These are phyloP conservation scores for Paralichthys olivaceus DNA, from an alignment of 2,113 vertebrate species.

Conservation along the genomic window DNA sequence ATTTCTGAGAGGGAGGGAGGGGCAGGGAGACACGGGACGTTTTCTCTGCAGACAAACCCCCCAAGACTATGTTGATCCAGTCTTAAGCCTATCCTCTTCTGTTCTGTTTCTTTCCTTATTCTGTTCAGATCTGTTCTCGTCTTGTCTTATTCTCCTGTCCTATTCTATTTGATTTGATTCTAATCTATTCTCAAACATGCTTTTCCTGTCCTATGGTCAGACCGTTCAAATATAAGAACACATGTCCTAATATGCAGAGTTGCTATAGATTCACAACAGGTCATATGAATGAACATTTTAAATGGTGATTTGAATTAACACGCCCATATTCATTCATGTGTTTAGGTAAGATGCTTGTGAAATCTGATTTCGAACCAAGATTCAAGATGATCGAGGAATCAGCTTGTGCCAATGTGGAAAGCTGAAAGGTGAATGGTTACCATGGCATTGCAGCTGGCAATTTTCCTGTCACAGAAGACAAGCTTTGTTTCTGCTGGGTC, in stretches of 20 bases:
- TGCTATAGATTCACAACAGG: not conserved
- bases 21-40: slow-evolving; percentile 5
- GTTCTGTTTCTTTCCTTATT: slow-evolving; percentile 4
- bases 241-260: not conserved
- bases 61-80: slow-evolving; percentile 44
- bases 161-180: not conserved
- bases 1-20: slow-evolving; percentile 55
- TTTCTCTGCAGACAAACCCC: slow-evolving; percentile 17
- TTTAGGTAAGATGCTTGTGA: not conserved
- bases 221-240: no score
- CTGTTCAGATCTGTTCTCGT: not conserved
- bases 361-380: not conserved
- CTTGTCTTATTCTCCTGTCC: no score
- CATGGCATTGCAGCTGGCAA: not conserved
- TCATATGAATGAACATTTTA: not conserved
- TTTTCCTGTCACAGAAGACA: slow-evolving; percentile 17
- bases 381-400: not conserved
- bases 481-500: slow-evolving; percentile 16
- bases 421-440: not conserved
- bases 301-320: not conserved
- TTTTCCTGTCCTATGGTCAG: not conserved
- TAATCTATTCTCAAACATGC: not conserved
- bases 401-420: not conserved
- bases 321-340: not conserved
- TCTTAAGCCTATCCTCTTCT: not conserved